A percentile compares a stretch with the other conserved stretches of the same genome.
Evolutionary conservation across 2,113 vertebrate genomes (phyloP).

Genomic region (Delphinus delphis): DNA sequence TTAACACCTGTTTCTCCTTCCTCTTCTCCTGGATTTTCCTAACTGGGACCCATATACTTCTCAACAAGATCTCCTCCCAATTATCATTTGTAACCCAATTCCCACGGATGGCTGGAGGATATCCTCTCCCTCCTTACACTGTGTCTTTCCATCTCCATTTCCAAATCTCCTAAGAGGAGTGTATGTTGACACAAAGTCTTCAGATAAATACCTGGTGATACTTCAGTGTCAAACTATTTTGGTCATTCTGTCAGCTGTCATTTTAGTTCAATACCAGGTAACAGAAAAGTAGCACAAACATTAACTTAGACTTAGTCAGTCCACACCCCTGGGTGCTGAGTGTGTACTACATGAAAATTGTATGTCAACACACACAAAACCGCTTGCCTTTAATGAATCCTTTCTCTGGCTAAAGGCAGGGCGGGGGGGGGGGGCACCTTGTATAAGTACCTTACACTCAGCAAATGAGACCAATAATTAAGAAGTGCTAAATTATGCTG

Average conservation of each 20-base stretch:
- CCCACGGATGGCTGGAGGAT: background rate
- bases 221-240: background rate
- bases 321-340: background rate
- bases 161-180: background rate
- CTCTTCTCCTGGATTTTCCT: background rate
- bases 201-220: background rate
- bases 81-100: accelerated
- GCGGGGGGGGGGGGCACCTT: background rate
- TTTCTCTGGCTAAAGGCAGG: background rate
- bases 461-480: constrained; percentile 30
- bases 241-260: constrained; percentile 13
- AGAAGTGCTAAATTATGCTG: constrained; percentile 50
- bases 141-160: background rate
- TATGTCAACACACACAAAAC: background rate
- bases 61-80: background rate
- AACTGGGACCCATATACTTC: background rate
- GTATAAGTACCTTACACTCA: background rate
- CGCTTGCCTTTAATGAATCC: background rate
- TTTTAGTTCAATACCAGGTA: background rate
- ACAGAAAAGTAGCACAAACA: background rate
- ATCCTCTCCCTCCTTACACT: background rate
- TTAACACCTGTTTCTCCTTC: background rate
- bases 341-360: background rate
- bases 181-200: background rate
- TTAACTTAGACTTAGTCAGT: background rate